Evolutionary conservation across 2,888 invertebrate genomes (phyloP).

Genomic region (Spicauda simplicius): DNA sequence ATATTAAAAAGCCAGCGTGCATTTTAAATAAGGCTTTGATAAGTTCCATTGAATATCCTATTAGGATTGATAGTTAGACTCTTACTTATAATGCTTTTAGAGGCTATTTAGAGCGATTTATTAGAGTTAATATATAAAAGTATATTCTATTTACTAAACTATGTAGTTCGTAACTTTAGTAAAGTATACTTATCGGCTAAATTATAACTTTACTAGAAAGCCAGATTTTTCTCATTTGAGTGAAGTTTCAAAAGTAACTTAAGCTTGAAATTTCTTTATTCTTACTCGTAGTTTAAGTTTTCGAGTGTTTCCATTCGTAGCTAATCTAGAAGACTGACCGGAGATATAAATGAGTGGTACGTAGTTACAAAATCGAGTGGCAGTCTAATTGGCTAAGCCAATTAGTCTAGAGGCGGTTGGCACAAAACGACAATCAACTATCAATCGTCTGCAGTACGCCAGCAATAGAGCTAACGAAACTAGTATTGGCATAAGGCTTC

Average conservation of each 20-base stretch:
- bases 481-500: constrained; percentile 6
- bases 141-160: too few species aligned
- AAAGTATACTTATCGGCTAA: neutral
- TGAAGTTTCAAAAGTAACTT: neutral
- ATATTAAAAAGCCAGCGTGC: constrained; percentile 28
- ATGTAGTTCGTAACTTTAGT: too few species aligned
- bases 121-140: too few species aligned
- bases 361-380: constrained; percentile 17
- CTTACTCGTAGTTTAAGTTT: constrained; percentile 3
- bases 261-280: neutral
- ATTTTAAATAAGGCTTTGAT: constrained; percentile 28
- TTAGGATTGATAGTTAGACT: constrained; percentile 20
- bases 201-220: neutral
- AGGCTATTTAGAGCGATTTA: neutral
- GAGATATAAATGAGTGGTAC: constrained; percentile 12
- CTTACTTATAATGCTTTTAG: neutral
- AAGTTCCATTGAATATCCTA: constrained; percentile 24
- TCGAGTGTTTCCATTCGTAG: neutral
- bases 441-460: constrained; percentile 26
- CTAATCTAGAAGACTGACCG: neutral
- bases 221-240: neutral
- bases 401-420: constrained; percentile 23
- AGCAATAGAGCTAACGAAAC: constrained; percentile 12
- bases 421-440: constrained; percentile 27
- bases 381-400: constrained; percentile 29